Percentiles rank a stretch among this genome's conserved stretches.
Conservation (phyloP, 2,113 vertebrate genomes). For the Bos indicus region DNA sequence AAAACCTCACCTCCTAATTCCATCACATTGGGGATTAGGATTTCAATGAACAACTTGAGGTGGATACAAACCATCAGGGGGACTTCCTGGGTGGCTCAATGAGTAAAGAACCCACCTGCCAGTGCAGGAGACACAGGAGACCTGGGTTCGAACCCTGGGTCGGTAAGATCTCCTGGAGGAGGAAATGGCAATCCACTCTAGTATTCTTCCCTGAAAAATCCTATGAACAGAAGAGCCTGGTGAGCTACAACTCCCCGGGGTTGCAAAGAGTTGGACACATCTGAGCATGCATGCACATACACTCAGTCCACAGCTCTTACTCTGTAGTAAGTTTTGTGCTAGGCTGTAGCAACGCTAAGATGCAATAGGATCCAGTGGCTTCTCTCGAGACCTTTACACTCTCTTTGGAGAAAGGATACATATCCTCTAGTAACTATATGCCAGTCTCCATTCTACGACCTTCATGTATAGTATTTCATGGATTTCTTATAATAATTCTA, state of each 20-base stretch:
- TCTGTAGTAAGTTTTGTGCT: background rate
- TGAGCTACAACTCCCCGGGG: background rate
- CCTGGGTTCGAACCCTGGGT: background rate
- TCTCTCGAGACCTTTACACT: background rate
- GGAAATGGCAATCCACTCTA: background rate
- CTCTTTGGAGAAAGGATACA: background rate
- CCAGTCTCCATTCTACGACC: background rate
- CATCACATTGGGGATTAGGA: background rate
- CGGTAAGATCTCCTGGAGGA: background rate
- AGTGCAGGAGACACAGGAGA: background rate
- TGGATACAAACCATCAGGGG: rapidly evolving
- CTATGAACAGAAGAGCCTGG: background rate
- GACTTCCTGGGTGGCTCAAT: background rate
- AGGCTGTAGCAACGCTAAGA: background rate
- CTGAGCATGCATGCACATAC: background rate
- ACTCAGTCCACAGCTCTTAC: background rate
- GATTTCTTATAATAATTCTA: background rate
- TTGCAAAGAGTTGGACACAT: background rate
- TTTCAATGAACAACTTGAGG: background rate
- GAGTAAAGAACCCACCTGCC: background rate
- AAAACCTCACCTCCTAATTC: background rate
- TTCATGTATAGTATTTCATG: background rate
- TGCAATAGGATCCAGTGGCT: background rate
- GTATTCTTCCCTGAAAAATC: background rate
- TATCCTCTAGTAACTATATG: background rate